A percentile compares a stretch with the other conserved stretches of the same genome.
phyloP scores from a whole-genome alignment of 2,113 vertebrate genomes.

The Rynchops niger region DNA sequence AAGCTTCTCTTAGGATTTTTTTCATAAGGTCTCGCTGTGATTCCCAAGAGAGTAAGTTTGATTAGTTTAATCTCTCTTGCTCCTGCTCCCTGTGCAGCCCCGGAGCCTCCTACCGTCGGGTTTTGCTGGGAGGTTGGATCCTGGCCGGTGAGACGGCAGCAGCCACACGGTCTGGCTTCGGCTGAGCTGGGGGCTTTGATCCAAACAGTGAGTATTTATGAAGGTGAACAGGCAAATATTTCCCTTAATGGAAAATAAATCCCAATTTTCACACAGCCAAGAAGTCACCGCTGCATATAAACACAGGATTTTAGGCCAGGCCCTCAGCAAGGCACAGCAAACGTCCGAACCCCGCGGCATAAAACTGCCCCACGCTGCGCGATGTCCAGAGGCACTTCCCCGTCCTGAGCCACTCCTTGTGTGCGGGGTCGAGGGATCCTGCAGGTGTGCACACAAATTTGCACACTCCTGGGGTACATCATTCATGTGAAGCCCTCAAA shows the following conservation, averaged over 20 bases:
- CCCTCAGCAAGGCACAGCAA: neutral
- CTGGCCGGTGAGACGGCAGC: neutral
- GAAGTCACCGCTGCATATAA: rapidly evolving
- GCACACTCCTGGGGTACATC: rapidly evolving
- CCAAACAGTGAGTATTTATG: rapidly evolving
- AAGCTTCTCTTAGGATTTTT: neutral
- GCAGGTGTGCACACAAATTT: rapidly evolving
- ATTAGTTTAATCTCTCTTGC: neutral
- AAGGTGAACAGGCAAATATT: neutral
- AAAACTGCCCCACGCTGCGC: rapidly evolving
- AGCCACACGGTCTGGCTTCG: neutral
- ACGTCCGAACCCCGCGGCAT: rapidly evolving
- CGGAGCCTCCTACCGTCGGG: rapidly evolving
- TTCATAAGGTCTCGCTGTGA: rapidly evolving
- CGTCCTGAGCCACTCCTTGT: neutral
- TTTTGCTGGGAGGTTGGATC: neutral
- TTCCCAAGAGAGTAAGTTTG: neutral
- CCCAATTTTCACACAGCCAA: neutral
- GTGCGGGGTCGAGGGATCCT: rapidly evolving
- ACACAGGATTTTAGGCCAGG: neutral
- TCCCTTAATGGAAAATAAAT: neutral
- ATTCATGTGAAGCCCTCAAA: rapidly evolving
- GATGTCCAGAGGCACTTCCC: neutral
- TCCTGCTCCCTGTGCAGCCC: neutral
- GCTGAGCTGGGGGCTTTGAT: neutral